A percentile compares a stretch with the other conserved stretches of the same genome.
Evolutionary conservation across 2,888 invertebrate genomes (phyloP).

Genomic region (Unio pictorum): DNA sequence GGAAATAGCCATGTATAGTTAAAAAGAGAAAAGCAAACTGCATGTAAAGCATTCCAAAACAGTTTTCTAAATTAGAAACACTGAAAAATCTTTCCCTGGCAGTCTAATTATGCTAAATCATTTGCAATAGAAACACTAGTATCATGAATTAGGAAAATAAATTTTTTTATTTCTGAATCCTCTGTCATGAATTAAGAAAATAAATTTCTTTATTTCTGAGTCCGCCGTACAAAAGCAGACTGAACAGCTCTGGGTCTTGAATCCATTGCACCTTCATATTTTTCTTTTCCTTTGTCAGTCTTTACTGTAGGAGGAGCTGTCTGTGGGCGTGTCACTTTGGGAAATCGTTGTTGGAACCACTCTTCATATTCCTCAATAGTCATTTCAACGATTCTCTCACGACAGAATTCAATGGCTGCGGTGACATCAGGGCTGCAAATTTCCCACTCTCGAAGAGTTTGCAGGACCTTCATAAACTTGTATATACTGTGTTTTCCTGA

Average conservation of each 20-base stretch:
- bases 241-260: conserved; percentile 7
- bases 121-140: too few species aligned
- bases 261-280: not conserved
- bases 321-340: conserved; percentile 61
- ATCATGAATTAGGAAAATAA: too few species aligned
- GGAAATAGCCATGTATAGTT: too few species aligned
- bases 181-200: too few species aligned
- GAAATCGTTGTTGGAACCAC: conserved; percentile 68
- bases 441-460: conserved; percentile 68
- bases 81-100: not conserved
- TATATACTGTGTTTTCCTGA: conserved; percentile 66
- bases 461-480: conserved; percentile 68
- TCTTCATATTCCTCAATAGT: conserved; percentile 68
- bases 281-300: conserved; percentile 20
- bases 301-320: conserved; percentile 54
- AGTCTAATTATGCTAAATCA: too few species aligned
- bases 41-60: too few species aligned
- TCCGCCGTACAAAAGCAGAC: conserved; percentile 13
- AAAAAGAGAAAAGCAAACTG: too few species aligned
- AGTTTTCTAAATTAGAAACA: too few species aligned
- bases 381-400: conserved; percentile 69
- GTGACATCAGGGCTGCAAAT: conserved; percentile 69
- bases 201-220: conserved; percentile 4
- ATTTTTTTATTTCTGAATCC: conserved; percentile 5
- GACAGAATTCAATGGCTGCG: conserved; percentile 70